Evolutionary conservation across 2,113 vertebrate genomes (phyloP), one percentile per base, ranked within the genome.

Genomic region (Ceyx melanurus): DNA sequence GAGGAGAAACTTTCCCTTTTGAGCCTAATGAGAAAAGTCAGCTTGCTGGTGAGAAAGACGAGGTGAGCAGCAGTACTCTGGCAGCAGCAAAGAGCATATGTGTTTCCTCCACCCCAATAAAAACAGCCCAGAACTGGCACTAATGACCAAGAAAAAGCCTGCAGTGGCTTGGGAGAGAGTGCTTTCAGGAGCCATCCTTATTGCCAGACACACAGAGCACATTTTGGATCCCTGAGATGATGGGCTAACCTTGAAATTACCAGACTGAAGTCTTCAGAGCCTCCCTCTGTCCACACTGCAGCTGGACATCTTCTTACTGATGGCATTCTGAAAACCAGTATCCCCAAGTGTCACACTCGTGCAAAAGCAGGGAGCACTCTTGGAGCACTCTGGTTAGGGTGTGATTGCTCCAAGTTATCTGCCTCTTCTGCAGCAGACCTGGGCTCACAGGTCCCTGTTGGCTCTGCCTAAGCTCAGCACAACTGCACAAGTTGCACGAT

Each of bases 1-100:
- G 12, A 80, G 67, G 26, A 78, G 28, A 53, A 9, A 72, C 50
- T 40, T 71, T 81, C 70, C 64, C 48, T 35, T 67, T 29, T 17
- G 22, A 79, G 71, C 8, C 58, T 75, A 50, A 51, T 10, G 35
- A 50, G 73, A 50, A 54, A 81, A 65, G 86, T 25, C 57, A 73
- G 43, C 58, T 29, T 2, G 0, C 19, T n/a, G 23, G 42, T 2
- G 4, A 86, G 42, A 51, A 61, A 17, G 13, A 74, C 0, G 0
- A 14, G 43, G 35, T 3, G 6, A 78, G 54, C 45, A 85, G 73
- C 3, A 45, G 21, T 8, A 16, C 33, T n/a, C 60, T 7, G 7
- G 18, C 29, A 48, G 53, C 20, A 15, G 75, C 57, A 53, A 65
- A 77, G 60, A 0, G 0, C 10, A 17, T 1, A 15, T 5, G 3